Conservation (phyloP, 2,888 invertebrate genomes). For the Muscina levida region DNA sequence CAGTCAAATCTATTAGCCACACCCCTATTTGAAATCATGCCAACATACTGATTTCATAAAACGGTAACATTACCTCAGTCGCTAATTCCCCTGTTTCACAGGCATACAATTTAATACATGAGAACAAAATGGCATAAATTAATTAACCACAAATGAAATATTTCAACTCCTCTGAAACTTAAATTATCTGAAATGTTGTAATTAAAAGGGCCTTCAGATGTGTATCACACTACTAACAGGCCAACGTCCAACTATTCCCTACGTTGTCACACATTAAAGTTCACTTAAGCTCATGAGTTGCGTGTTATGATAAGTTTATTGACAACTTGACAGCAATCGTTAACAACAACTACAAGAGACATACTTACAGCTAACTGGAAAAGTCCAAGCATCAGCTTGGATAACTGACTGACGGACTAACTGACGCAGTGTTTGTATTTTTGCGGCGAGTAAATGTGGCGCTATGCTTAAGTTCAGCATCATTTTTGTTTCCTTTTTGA, state of each 20-base stretch:
- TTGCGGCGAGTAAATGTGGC: constrained; percentile 52
- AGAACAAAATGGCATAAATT: too few relatives aligned
- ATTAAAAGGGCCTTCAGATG: constrained; percentile 21
- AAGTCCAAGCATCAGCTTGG: background rate
- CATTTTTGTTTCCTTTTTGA: constrained; percentile 55
- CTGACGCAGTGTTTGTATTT: constrained; percentile 16
- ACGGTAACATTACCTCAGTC: too few relatives aligned
- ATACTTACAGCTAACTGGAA: constrained; percentile 11
- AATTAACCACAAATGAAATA: too few relatives aligned
- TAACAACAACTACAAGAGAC: constrained; percentile 34
- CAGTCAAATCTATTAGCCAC: too few relatives aligned
- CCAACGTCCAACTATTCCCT: too few relatives aligned
- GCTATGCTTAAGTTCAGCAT: constrained; percentile 47
- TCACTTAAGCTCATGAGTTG: background rate
- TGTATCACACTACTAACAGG: background rate
- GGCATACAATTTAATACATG: too few relatives aligned
- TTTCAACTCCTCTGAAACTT: too few relatives aligned
- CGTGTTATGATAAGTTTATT: constrained; percentile 56
- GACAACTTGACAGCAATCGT: constrained; percentile 56
- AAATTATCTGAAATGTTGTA: constrained; percentile 26
- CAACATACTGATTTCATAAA: too few relatives aligned
- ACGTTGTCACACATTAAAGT: background rate
- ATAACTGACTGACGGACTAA: constrained; percentile 3
- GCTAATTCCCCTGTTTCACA: too few relatives aligned
- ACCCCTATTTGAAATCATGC: too few relatives aligned